These are phyloP conservation scores for Phrynocephalus forsythii DNA, from an alignment of 2,797 vertebrate species.

Conservation along the genomic window DNA sequence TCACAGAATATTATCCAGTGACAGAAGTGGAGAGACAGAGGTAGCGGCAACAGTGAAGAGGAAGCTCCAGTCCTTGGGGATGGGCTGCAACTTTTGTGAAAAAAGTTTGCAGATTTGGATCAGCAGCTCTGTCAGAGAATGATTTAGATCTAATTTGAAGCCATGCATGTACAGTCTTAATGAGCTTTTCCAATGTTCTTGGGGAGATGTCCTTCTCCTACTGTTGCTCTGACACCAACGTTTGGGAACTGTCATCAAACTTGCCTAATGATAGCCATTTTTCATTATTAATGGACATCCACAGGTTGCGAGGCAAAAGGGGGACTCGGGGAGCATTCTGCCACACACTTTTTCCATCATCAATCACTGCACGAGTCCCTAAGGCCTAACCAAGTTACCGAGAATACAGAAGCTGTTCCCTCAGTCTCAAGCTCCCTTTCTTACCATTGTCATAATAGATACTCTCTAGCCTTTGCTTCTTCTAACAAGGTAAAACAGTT, in stretches of 20 bases:
- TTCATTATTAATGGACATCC: conserved; percentile 27
- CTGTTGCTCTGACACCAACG: background rate
- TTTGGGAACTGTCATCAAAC: conserved; percentile 18
- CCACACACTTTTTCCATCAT: background rate
- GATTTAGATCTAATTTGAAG: conserved; percentile 11
- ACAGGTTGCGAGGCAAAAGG: conserved; percentile 12
- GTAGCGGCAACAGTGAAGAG: background rate
- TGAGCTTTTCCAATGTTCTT: conserved; percentile 24
- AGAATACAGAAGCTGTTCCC: conserved; percentile 32
- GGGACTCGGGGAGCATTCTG: conserved; percentile 3
- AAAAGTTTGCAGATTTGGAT: background rate
- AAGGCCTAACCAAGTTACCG: background rate
- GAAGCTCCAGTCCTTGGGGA: background rate
- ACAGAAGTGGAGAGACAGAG: background rate
- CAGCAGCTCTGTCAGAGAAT: background rate
- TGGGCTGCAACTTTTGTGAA: background rate
- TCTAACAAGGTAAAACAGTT: conserved; percentile 8
- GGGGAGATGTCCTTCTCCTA: conserved; percentile 7
- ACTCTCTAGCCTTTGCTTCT: conserved; percentile 8
- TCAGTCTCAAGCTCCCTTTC: background rate
- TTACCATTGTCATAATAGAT: background rate
- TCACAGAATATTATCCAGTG: too few relatives aligned
- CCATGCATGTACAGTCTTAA: background rate
- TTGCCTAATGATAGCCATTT: conserved; percentile 20
- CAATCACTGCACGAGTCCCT: background rate